Evolutionary conservation across 2,888 invertebrate genomes (phyloP), one percentile per base, ranked within the genome.

Genomic region (Trissonchulus latispiculum): DNA sequence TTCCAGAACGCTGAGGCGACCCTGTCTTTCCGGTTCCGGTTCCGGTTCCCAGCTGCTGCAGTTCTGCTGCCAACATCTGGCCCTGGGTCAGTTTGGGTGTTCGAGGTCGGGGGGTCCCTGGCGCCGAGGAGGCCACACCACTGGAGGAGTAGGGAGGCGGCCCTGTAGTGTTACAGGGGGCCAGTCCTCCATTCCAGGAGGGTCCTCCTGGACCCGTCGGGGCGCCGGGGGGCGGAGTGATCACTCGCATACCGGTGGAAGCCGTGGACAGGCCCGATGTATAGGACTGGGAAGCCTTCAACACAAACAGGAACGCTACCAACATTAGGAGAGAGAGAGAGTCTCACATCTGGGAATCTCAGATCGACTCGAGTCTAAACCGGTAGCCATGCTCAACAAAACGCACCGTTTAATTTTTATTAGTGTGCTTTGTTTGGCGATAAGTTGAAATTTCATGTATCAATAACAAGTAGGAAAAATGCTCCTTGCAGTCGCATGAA

Each of bases 231-330:
- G 64, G 64, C 8, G 64, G 64, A 31, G 64, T 64, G 31, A 18
- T 28, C 29, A 28, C 31, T 18, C 33, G 64, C 29, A 64, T 28
- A n/a, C 59, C n/a, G 18, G 59, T 59, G 59, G 61, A 28, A n/a
- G 32, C 18, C 2, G 78, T 76, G 15, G 79, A 80, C 18, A 81
- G 75, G 3, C 79, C 77, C 0, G 81, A 81, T 15, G 79, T 78
- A 75, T 79, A 82, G n/a, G 81, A 82, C 31, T 80, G 80, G 2
- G 81, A 82, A 15, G 81, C 78, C 76, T 78, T n/a, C n/a, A n/a
- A n/a, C n/a, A n/a, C n/a, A n/a, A n/a, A n/a, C n/a, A n/a, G n/a
- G n/a, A n/a, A n/a, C n/a, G n/a, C n/a, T n/a, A n/a, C n/a, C n/a
- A n/a, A n/a, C n/a, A n/a, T n/a, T n/a, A n/a, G n/a, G n/a, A n/a